Percentiles rank a stretch among this genome's conserved stretches.
These are phyloP conservation scores for Plemyria rubiginata DNA, from an alignment of 2,888 invertebrate genomes.

Conservation along the genomic window DNA sequence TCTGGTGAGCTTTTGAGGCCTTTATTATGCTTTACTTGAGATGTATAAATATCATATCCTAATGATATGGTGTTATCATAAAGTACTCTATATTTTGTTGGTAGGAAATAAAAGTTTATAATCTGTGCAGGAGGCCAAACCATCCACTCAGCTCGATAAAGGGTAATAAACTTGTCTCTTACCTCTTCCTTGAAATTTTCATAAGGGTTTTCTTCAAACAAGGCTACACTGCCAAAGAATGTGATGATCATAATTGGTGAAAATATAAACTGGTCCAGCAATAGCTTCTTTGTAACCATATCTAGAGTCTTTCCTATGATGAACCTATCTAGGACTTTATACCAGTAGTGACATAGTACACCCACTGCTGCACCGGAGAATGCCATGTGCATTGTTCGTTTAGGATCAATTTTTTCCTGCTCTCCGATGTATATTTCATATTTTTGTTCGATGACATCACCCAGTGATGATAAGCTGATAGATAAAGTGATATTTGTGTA, in stretches of 20 bases:
- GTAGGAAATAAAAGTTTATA: constrained; percentile 95
- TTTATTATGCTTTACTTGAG: constrained; percentile 89
- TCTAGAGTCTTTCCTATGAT: constrained; percentile 89
- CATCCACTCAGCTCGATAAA: constrained; percentile 96
- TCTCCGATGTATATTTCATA: constrained; percentile 89
- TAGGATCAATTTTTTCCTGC: constrained; percentile 84
- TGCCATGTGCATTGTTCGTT: constrained; percentile 91
- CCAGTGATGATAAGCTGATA: constrained; percentile 89
- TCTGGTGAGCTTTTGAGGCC: constrained; percentile 43
- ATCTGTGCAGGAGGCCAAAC: constrained; percentile 98
- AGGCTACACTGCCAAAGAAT: constrained; percentile 92
- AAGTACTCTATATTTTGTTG: constrained; percentile 93
- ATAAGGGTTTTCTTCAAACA: constrained; percentile 88
- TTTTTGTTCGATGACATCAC: constrained; percentile 93
- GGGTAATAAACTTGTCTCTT: constrained; percentile 88
- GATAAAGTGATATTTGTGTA: constrained; percentile 94
- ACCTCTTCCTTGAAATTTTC: constrained; percentile 89
- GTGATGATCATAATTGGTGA: constrained; percentile 92
- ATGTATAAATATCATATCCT: constrained; percentile 95
- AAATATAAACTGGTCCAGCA: constrained; percentile 93
- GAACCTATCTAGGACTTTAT: constrained; percentile 90
- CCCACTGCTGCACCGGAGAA: constrained; percentile 92
- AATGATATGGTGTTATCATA: constrained; percentile 95
- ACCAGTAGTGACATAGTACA: constrained; percentile 95
- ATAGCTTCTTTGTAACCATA: constrained; percentile 90